Percentiles rank a stretch among this genome's conserved stretches.
Conservation (phyloP, 2,888 invertebrate species). For the Eucera pruinosa region DNA sequence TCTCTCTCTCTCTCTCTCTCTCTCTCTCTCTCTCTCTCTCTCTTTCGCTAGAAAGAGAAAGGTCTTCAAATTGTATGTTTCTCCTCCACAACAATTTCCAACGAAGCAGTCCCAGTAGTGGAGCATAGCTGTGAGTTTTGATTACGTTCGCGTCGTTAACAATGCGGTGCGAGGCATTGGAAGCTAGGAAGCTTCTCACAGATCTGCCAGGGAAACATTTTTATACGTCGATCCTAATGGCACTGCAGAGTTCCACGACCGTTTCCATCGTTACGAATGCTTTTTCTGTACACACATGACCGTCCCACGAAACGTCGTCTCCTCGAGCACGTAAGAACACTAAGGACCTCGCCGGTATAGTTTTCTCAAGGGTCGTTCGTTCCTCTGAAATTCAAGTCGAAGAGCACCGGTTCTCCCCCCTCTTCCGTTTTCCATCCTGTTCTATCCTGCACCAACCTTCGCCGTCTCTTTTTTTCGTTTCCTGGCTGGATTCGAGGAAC, state of each 20-base stretch:
- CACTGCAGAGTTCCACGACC: slow-evolving; percentile 60
- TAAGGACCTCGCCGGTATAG: slow-evolving; percentile 65
- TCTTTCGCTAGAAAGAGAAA: too few species aligned
- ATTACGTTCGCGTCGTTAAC: slow-evolving; percentile 36
- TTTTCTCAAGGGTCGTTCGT: slow-evolving; percentile 67
- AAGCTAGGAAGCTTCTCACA: background rate
- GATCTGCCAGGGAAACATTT: slow-evolving; percentile 49
- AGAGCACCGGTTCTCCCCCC: slow-evolving; percentile 64
- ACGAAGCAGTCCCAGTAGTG: background rate
- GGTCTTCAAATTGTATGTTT: background rate
- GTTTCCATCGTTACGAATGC: slow-evolving; percentile 66
- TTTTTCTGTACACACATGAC: slow-evolving; percentile 65
- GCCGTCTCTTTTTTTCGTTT: slow-evolving; percentile 32
- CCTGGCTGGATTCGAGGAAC: slow-evolving; percentile 44
- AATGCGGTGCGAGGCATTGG: slow-evolving; percentile 31
- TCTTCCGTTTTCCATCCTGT: slow-evolving; percentile 13
- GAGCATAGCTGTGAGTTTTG: background rate
- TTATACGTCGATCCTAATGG: slow-evolving; percentile 60
- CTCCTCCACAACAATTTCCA: background rate
- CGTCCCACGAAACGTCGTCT: slow-evolving; percentile 61
- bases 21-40: too few species aligned
- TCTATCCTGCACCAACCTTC: background rate
- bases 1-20: too few species aligned
- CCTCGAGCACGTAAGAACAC: slow-evolving; percentile 60
- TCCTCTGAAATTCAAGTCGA: slow-evolving; percentile 76